A percentile compares a stretch with the other conserved stretches of the same genome.
Evolutionary conservation across 2,797 vertebrate species (phyloP).

Genomic region (Urosaurus nigricauda): DNA sequence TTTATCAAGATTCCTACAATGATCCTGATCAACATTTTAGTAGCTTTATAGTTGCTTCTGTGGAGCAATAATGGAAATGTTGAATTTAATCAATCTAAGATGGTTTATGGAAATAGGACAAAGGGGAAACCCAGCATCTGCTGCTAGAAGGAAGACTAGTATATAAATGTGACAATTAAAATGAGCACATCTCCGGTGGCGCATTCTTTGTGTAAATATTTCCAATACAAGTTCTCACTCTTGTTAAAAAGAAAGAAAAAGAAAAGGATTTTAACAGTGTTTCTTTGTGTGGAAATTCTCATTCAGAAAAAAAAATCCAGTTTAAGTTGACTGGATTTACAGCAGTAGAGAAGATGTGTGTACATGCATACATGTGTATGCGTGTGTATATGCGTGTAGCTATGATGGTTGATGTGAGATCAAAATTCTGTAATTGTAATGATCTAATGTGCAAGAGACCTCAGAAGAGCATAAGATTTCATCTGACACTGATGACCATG

Average conservation of each 20-base stretch:
- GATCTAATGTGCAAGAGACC: neutral
- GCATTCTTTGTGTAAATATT: neutral
- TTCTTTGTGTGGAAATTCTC: neutral
- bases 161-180: neutral
- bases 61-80: neutral
- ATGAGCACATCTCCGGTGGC: neutral
- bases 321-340: neutral
- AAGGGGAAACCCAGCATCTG: neutral
- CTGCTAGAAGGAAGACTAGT: neutral
- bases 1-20: too few species aligned
- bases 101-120: neutral
- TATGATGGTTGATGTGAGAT: too few species aligned
- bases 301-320: too few species aligned
- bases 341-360: neutral
- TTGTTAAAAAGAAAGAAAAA: neutral
- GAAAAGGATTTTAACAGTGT: neutral
- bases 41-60: neutral
- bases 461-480: neutral
- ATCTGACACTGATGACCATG: conserved; percentile 10
- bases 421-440: too few species aligned
- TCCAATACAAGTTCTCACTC: neutral
- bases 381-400: too few species aligned
- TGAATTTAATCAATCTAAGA: neutral
- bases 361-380: neutral
- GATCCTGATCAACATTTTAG: too few species aligned